phyloP scores from a whole-genome alignment of 2,888 invertebrate species.

The Callyntrura sp. region DNA sequence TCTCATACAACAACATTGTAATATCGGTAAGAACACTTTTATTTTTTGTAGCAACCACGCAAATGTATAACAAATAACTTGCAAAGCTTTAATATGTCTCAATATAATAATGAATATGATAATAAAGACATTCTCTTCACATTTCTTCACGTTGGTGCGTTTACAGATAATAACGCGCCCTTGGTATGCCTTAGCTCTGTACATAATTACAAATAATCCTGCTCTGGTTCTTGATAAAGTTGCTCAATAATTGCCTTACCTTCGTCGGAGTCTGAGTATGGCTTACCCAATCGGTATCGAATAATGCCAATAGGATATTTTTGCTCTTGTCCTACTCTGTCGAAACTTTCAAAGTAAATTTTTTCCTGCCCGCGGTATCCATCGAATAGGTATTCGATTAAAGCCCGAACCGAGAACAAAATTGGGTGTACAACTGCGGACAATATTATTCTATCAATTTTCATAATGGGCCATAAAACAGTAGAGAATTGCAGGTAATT shows the following conservation, averaged over 20 bases:
- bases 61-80: constrained; percentile 9
- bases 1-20: no score
- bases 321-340: constrained; percentile 8
- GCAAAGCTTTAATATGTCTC: constrained; percentile 20
- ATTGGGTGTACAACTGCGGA: constrained; percentile 71
- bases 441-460: not conserved
- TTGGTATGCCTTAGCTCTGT: no score
- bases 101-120: not conserved
- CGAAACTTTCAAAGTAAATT: constrained; percentile 65
- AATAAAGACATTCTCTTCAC: no score
- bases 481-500: no score
- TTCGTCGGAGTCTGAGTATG: constrained; percentile 42
- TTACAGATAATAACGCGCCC: no score
- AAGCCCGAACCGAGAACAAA: constrained; percentile 66
- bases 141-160: not conserved
- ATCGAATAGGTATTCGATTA: constrained; percentile 65
- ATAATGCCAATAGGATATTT: constrained; percentile 50
- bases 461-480: no score
- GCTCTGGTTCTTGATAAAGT: not conserved
- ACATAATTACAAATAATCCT: no score
- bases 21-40: no score
- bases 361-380: constrained; percentile 64
- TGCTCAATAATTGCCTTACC: constrained; percentile 21
- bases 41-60: constrained; percentile 35
- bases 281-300: constrained; percentile 32